Conservation (phyloP, 2,113 vertebrate species). For the Hepsetus odoe region DNA sequence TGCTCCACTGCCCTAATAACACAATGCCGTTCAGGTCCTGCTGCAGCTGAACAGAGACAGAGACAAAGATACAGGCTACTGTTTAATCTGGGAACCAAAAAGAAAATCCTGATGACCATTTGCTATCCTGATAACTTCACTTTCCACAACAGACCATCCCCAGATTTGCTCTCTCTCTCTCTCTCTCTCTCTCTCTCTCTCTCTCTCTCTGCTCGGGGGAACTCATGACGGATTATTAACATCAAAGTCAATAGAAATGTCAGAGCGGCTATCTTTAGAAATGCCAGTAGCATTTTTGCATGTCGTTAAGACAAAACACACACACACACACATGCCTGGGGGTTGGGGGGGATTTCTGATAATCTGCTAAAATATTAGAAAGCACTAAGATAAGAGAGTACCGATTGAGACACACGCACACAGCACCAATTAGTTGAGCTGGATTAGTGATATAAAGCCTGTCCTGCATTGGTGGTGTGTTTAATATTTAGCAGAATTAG, state of each 20-base stretch:
- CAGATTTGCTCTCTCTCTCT: no score
- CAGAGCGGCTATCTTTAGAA: constrained; percentile 91
- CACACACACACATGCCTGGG: constrained; percentile 68
- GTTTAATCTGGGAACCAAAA: no score
- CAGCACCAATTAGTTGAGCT: constrained; percentile 86
- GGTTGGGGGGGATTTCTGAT: constrained; percentile 86
- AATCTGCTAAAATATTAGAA: constrained; percentile 86
- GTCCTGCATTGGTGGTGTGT: constrained; percentile 26
- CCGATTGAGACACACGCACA: constrained; percentile 80
- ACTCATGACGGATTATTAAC: constrained; percentile 95
- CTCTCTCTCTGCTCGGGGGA: constrained; percentile 70
- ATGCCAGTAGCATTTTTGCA: constrained; percentile 92
- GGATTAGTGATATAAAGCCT: constrained; percentile 75
- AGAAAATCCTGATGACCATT: no score
- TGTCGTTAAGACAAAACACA: constrained; percentile 70
- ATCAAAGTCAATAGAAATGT: constrained; percentile 98
- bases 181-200: constrained; percentile 42
- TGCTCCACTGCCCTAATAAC: neutral
- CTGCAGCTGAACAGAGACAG: no score
- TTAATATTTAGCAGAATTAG: neutral
- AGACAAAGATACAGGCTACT: no score
- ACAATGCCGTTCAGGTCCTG: neutral
- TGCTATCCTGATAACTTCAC: no score
- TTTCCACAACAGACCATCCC: no score
- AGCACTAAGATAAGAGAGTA: constrained; percentile 91